Base-by-base conservation (phyloP, 2,797 vertebrate species). In the Limnodromus scolopaceus region DNA sequence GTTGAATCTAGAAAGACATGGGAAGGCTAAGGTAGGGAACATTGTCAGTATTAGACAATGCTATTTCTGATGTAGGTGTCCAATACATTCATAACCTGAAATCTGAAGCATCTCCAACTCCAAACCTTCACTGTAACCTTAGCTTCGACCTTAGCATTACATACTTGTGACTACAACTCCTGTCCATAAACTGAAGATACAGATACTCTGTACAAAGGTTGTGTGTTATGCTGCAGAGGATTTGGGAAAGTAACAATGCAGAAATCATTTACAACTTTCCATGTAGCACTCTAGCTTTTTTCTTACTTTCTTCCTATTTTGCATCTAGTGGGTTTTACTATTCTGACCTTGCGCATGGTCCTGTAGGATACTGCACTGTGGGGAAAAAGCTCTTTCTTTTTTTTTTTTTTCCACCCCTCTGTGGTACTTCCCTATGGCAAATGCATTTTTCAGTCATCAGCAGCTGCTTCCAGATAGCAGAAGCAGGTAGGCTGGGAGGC, bases 381-480 rank as follows among this genome's bases (percentile, higher is more conserved):
- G 11, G 28, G 32, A 65, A 83, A 76, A 46, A 17, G 1, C 0
- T 16, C 3, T 10, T 51, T n/a, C n/a, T 20, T 34, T 41, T 46
- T 46, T 7, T 15, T 14, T 27, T 11, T 7, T 16, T 14, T 27
- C 9, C 20, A 0, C 13, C 6, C 6, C 1, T 17, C 13, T 19
- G 60, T 39, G 10, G 18, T 86, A 30, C 45, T 74, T 76, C 24
- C 8, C 16, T 36, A 9, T 27, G 22, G 23, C 39, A 81, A 91
- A 51, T 11, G 13, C 43, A 20, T 41, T 4, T 87, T 86, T 82
- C 43, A 49, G 5, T 49, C 45, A 49, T 1, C 57, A 38, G 32
- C 38, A 75, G 12, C 22, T 90, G 20, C 36, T 91, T 70, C 11
- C 34, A 76, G 27, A 11, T 71, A 20, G 32, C 17, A 83, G 66